These are phyloP conservation scores for Tetranychus piercei DNA, from an alignment of 2,888 invertebrate species.

Conservation along the genomic window DNA sequence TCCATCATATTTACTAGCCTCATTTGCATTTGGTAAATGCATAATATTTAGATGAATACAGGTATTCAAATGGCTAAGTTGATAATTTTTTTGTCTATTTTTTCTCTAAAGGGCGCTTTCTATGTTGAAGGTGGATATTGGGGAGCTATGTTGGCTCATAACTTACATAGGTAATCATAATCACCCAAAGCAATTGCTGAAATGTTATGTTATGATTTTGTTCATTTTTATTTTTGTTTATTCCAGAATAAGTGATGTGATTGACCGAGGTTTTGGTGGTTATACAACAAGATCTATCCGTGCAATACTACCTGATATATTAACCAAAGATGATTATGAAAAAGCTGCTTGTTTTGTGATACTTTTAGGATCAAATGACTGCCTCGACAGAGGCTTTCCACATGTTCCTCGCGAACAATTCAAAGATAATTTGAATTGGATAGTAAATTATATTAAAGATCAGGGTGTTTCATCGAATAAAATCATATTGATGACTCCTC, in stretches of 20 bases:
- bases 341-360: background rate
- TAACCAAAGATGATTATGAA: background rate
- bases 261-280: background rate
- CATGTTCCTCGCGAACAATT: background rate
- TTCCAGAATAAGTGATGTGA: background rate
- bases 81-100: no score
- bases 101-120: no score
- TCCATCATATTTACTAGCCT: no score
- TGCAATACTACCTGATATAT: background rate
- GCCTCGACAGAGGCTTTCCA: background rate
- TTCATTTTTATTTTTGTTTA: no score
- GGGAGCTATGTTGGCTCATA: no score
- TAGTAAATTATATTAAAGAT: background rate
- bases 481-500: constrained; percentile 3
- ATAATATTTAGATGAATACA: no score
- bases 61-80: no score
- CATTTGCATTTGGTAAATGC: no score
- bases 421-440: background rate
- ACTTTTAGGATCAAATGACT: background rate
- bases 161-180: no score
- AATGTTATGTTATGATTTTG: constrained; percentile 36
- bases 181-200: no score
- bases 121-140: no score
- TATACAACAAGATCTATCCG: background rate
- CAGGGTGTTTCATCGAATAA: background rate